Evolutionary conservation across 1,140 invertebrate genomes (phyloP), one percentile per base, ranked within the genome.

Genomic region (Philopotamus ludificatus): DNA sequence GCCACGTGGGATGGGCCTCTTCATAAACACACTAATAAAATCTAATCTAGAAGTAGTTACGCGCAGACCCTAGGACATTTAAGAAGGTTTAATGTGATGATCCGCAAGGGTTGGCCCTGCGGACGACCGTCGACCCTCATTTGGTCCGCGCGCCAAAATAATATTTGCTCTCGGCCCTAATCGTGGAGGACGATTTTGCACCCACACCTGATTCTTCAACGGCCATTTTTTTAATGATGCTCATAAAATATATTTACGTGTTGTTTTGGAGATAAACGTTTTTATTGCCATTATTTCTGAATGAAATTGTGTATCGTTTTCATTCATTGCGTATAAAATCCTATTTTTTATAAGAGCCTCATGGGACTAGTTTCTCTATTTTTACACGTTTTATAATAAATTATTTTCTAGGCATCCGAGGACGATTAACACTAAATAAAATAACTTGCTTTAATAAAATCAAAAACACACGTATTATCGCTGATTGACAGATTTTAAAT

Each of bases 41-140:
- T 16, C 44, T 20, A 47, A 47, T 47, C 44, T 47, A 47, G 18
- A 47, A 47, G 44, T 47, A 47, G 44, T 47, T 47, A 47, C 4
- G 15, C 28, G 28, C 12, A 34, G 12, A 4, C 4, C 12, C 4
- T 34, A 7, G 28, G 28, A 34, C 28, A 34, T 34, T 34, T 34
- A 34, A 34, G 28, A 12, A 34, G 28, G 28, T 34, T 34, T 34
- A 34, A 34, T 34, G 28, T 34, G 12, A 34, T 34, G 28, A 34
- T 34, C 12, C 28, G 28, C 12, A 34, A 12, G 28, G 28, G 28
- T 34, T 34, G 28, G 12, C 12, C 4, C 28, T 7, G 12, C 12
- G 28, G 28, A 34, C 28, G 28, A 7, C 12, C 12, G 28, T 4
- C 4, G 28, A 34, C 12, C 4, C 28, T 7, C 12, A 4, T 34